A percentile compares a stretch with the other conserved stretches of the same genome.
Evolutionary conservation across 1,140 invertebrate species (phyloP).

Genomic region (Drosophila littoralis): DNA sequence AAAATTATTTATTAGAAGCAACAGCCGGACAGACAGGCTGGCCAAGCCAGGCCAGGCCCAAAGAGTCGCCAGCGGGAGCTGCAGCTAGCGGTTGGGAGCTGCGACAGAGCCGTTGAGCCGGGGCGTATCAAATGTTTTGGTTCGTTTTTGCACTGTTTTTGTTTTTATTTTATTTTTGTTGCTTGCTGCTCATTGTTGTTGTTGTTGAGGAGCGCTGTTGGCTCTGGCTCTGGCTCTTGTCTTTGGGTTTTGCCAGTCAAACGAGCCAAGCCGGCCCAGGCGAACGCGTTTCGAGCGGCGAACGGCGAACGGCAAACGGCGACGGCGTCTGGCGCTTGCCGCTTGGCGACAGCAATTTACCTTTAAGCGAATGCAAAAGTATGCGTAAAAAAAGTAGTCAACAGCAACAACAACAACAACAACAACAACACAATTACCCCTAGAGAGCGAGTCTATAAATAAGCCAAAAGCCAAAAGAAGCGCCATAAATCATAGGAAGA

Average conservation of each 20-base stretch:
- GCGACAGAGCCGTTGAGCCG: constrained; percentile 15
- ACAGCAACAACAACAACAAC: constrained; percentile 40
- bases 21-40: constrained; percentile 52
- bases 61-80: neutral
- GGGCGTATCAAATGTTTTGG: constrained; percentile 74
- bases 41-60: constrained; percentile 28
- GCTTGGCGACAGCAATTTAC: constrained; percentile 81
- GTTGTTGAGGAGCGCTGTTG: constrained; percentile 23
- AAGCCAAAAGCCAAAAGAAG: constrained; percentile 67
- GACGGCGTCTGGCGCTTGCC: constrained; percentile 39
- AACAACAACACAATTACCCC: constrained; percentile 64
- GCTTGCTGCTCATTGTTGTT: constrained; percentile 26
- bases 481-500: constrained; percentile 79
- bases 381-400: constrained; percentile 69
- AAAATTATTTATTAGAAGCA: constrained; percentile 81
- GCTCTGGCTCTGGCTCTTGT: constrained; percentile 26
- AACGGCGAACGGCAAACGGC: neutral
- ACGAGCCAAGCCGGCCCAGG: constrained; percentile 76
- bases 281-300: constrained; percentile 52
- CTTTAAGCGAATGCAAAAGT: constrained; percentile 79
- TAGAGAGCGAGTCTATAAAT: constrained; percentile 65
- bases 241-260: constrained; percentile 78
- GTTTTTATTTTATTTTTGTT: constrained; percentile 24
- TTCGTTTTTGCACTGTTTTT: constrained; percentile 46
- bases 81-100: constrained; percentile 5